Evolutionary conservation across 1,140 invertebrate genomes (phyloP).

Genomic region (Oryctes rhinoceros): DNA sequence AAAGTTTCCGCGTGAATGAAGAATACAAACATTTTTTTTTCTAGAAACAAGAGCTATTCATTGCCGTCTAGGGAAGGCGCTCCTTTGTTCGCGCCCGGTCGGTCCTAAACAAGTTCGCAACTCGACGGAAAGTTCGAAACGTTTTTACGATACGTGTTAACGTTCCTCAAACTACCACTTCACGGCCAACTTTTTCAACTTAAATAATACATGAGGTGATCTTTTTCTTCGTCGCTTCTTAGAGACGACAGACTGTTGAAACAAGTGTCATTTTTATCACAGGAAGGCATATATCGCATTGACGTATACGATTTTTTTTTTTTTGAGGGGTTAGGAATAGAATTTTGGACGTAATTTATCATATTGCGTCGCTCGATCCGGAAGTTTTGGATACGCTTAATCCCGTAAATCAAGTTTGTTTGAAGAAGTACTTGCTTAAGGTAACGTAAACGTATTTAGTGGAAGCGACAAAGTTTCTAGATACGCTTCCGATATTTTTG

Average conservation of each 20-base stretch:
- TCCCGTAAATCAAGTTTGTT: not conserved
- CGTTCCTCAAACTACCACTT: slow-evolving; percentile 25
- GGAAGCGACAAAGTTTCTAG: no score
- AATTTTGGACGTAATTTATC: not conserved
- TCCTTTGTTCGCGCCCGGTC: slow-evolving; percentile 4
- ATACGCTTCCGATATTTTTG: no score
- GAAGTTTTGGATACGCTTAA: not conserved
- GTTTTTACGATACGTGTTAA: slow-evolving; percentile 32
- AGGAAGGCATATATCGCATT: not conserved
- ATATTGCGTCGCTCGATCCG: not conserved
- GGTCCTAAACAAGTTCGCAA: slow-evolving; percentile 13
- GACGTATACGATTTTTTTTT: not conserved
- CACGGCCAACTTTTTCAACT: slow-evolving; percentile 21
- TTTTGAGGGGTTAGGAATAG: not conserved
- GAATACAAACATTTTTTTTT: slow-evolving; percentile 22
- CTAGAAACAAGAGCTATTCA: slow-evolving; percentile 19
- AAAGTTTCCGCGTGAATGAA: slow-evolving; percentile 34
- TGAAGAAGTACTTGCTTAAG: no score
- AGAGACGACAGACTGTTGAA: not conserved
- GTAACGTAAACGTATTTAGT: no score
- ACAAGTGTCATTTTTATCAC: slow-evolving; percentile 16
- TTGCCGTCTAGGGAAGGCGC: slow-evolving; percentile 8
- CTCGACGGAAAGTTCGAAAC: slow-evolving; percentile 4
- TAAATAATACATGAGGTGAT: slow-evolving; percentile 32
- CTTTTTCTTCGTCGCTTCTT: not conserved